These are phyloP conservation scores for Drosophila fungiperda DNA, from an alignment of 2,888 invertebrate genomes.

Conservation along the genomic window DNA sequence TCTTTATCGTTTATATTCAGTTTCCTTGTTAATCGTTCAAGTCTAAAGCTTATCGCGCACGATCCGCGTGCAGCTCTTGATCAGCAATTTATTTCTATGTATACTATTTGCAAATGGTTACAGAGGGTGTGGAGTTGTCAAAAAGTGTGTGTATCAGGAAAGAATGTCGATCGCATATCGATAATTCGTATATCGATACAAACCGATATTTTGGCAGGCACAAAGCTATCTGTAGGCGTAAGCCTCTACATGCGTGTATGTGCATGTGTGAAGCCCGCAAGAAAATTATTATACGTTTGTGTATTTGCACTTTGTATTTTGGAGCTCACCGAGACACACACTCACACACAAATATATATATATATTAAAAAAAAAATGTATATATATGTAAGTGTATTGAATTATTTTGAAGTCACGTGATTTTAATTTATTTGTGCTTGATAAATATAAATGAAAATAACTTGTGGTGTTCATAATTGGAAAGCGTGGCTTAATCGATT, in stretches of 20 bases:
- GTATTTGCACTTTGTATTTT: background rate
- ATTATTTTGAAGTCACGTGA: background rate
- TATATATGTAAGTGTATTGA: background rate
- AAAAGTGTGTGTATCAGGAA: background rate
- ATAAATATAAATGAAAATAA: background rate
- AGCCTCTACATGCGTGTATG: background rate
- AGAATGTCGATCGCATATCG: background rate
- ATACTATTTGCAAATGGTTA: background rate
- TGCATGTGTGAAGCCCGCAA: background rate
- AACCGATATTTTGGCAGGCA: background rate
- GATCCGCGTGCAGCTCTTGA: slow-evolving; percentile 18
- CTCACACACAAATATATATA: background rate
- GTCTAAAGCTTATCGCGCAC: slow-evolving; percentile 37
- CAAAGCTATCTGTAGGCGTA: background rate
- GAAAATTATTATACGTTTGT: background rate
- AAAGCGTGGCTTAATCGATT: background rate
- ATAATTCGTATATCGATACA: background rate
- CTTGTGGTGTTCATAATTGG: background rate
- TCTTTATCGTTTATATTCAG: background rate
- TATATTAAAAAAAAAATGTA: background rate
- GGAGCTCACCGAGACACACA: background rate
- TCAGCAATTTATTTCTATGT: slow-evolving; percentile 8
- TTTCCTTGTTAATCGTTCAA: slow-evolving; percentile 37
- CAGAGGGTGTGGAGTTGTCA: background rate
- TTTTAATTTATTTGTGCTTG: background rate